These are phyloP conservation scores for Esox lucius DNA, from an alignment of 2,797 vertebrate species.

Conservation along the genomic window DNA sequence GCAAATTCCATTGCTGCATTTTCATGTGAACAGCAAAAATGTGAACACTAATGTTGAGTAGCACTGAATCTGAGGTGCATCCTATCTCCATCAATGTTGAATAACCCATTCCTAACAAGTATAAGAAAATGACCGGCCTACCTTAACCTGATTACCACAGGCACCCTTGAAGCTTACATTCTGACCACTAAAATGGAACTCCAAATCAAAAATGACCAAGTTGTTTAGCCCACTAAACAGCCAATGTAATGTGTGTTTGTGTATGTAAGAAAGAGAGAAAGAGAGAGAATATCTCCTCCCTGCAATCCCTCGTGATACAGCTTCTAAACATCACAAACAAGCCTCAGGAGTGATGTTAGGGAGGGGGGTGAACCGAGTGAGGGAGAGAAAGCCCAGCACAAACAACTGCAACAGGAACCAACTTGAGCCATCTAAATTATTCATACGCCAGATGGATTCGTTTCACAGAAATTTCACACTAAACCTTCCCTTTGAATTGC, in stretches of 20 bases:
- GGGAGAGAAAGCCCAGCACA: conserved; percentile 77
- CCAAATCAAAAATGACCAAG: conserved; percentile 36
- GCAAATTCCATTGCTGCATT: background rate
- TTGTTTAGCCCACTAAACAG: conserved; percentile 26
- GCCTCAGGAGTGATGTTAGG: conserved; percentile 77
- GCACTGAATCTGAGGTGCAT: background rate
- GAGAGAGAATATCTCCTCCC: conserved; percentile 23
- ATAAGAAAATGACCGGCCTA: conserved; percentile 39
- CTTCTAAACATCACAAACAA: conserved; percentile 81
- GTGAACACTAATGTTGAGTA: background rate
- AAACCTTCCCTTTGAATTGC: conserved; percentile 61
- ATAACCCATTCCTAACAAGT: conserved; percentile 14
- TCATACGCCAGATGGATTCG: conserved; percentile 98
- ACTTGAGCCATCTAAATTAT: conserved; percentile 99
- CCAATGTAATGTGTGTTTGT: conserved; percentile 15
- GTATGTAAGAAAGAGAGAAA: conserved; percentile 18
- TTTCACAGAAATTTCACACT: conserved; percentile 88
- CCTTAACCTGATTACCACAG: conserved; percentile 41
- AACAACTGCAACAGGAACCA: conserved; percentile 98
- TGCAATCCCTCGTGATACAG: conserved; percentile 66
- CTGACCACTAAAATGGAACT: conserved; percentile 40
- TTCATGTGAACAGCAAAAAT: conserved; percentile 34
- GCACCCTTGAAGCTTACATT: conserved; percentile 35
- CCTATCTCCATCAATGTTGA: background rate
- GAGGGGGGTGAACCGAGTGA: conserved; percentile 57